Evolutionary conservation across 2,113 vertebrate species (phyloP), one percentile per base, ranked within the genome.

Genomic region (Ochotona princeps): DNA sequence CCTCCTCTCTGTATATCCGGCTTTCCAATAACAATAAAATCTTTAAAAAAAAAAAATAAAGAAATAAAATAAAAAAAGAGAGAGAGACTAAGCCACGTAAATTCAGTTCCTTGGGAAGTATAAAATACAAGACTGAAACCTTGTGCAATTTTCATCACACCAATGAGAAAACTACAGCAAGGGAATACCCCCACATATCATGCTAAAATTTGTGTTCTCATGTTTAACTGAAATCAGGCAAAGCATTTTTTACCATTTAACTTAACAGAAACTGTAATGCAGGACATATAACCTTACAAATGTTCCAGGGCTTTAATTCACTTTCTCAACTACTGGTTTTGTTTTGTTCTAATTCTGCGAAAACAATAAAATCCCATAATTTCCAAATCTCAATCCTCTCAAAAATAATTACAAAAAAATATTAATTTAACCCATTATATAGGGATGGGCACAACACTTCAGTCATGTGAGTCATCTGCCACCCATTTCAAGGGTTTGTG

Each of bases 171-270:
- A 57, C n/a, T 13, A 2, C 6, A 67, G 38, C 76, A 92, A 80
- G 28, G 63, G 54, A 72, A 69, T 17, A 87, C 4, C 20, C 2
- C 54, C 38, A 57, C 7, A 32, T 8, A 73, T 17, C 47, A 78
- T 70, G 23, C 15, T 81, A 28, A 92, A 91, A 91, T 82, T 23
- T 94, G n/a, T 87, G 84, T 93, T 83, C 84, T 89, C 85, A 47
- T 57, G 15, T 88, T 92, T 90, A 70, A 83, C 49, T 76, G n/a
- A 84, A 20, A 49, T 14, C 47, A 89, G 76, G 87, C 21, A 69
- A 96, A 89, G 30, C 25, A 83, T 67, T 84, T 87, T 80, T 79
- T 75, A 61, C 28, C 69, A 18, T 74, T 76, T 47, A 90, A 92
- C 17, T 74, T 60, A 83, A 73, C 82, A 8, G 72, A 79, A 92